Evolutionary conservation across 2,797 vertebrate genomes (phyloP), one percentile per base, ranked within the genome.

Genomic region (Gadopsis marmoratus): DNA sequence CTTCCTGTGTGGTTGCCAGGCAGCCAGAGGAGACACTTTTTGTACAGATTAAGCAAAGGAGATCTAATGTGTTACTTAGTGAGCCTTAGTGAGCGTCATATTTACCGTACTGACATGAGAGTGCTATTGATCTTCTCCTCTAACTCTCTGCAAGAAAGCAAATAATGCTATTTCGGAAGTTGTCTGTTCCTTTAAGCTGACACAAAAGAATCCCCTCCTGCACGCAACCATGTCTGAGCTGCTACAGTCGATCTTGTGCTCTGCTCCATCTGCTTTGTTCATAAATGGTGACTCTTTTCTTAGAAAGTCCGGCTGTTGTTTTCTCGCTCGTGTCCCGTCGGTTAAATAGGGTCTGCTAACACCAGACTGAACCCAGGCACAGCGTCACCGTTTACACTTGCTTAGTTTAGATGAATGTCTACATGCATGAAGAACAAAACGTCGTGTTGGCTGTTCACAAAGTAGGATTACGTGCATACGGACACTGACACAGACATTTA

Each of bases 351-450:
- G 51, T 58, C 70, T 63, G 64, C 23, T 1, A 12, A 71, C 39
- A 26, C 16, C 55, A 81, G 67, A 61, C 51, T 14, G 47, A 50
- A 70, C 37, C 66, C 56, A 60, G 81, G 63, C 70, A 39, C 48
- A 21, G 41, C 16, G 2, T 75, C 79, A 73, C 74, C 67, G 86
- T 89, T 92, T 88, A 87, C 88, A 85, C 62, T 72, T 11, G 37
- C 66, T 79, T 88, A 81, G 76, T 76, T 83, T 87, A 87, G 81
- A 78, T 90, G 74, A 88, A 84, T 83, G 90, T 93, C 91, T 89
- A 88, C 87, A 80, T 88, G 89, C 91, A 93, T 91, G 90, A 87
- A 81, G 68, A 89, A 82, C 54, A 80, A 76, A 74, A 64, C 66
- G 41, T 61, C 17, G 56, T 76, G 76, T 74, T n/a, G 71, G 70